These are phyloP conservation scores for Sarcophaga bullata DNA, from an alignment of 1,140 invertebrate species.

Conservation along the genomic window DNA sequence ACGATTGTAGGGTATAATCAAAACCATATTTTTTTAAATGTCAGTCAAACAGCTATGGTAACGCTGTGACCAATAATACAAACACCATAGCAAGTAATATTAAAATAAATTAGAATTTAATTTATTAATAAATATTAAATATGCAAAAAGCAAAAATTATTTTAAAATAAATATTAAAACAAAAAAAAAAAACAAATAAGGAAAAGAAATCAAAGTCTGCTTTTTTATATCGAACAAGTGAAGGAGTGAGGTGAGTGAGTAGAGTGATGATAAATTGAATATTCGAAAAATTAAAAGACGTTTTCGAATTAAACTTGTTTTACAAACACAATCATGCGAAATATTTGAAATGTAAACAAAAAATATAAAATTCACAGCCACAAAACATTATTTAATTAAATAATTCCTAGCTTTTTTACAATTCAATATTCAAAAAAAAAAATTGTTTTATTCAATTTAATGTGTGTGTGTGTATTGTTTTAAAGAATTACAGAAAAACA, in stretches of 20 bases:
- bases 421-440: background rate
- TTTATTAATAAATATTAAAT: background rate
- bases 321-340: background rate
- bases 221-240: background rate
- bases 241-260: too few species aligned
- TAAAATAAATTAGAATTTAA: background rate
- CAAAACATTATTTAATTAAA: background rate
- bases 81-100: background rate
- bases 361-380: background rate
- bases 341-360: conserved; percentile 39
- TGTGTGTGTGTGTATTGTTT: conserved; percentile 19
- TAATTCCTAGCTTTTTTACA: background rate
- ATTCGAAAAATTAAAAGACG: background rate
- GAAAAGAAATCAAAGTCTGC: too few species aligned
- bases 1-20: too few species aligned
- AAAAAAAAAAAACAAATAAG: too few species aligned
- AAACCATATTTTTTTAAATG: too few species aligned
- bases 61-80: too few species aligned
- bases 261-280: too few species aligned
- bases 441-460: conserved; percentile 3
- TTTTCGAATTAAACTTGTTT: conserved; percentile 25
- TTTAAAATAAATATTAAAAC: background rate
- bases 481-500: conserved; percentile 27
- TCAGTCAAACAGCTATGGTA: too few species aligned
- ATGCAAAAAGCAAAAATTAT: background rate